Evolutionary conservation across 2,888 invertebrate species (phyloP), one percentile per base, ranked within the genome.

Genomic region (Antitype chi): DNA sequence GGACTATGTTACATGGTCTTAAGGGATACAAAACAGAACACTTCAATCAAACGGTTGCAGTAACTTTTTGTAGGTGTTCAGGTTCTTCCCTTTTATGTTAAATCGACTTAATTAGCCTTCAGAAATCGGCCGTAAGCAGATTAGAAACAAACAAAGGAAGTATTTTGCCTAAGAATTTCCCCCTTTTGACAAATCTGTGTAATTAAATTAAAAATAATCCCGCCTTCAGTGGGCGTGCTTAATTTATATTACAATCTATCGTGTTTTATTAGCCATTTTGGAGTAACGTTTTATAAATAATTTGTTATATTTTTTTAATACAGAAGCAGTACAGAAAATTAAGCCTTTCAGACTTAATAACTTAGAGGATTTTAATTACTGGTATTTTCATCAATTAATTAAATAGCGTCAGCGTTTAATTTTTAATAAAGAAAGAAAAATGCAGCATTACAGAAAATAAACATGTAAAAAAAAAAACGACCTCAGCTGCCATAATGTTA

Each of bases 161-260:
- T 81, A 87, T 79, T 81, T 72, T 63, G 66, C 59, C 28, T 60
- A 75, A 74, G 72, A 69, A 77, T 49, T 70, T 80, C 67, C 75
- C 73, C 67, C 76, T 76, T 84, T 86, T 87, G 86, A 86, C 86
- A 88, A 86, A 81, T 83, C 82, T 72, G 69, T 70, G 76, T 89
- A 86, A 89, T 90, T 85, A 82, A 87, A 87, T 89, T 84, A 69
- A 80, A 87, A 87, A 86, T 83, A 90, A 88, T 82, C 76, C 74
- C 76, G 74, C 62, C 62, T 80, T 63, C 64, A 78, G 28, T 78
- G 68, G 74, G 69, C 74, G 81, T 47, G 53, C 73, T 76, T 83
- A 84, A 89, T 86, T 86, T 82, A 86, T 82, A 80, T 85, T 78
- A 74, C 66, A 80, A 74, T 78, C 74, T 80, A 81, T 85, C 85